Evolutionary conservation across 2,888 invertebrate species (phyloP).

Genomic region (Melieria crassipennis): DNA sequence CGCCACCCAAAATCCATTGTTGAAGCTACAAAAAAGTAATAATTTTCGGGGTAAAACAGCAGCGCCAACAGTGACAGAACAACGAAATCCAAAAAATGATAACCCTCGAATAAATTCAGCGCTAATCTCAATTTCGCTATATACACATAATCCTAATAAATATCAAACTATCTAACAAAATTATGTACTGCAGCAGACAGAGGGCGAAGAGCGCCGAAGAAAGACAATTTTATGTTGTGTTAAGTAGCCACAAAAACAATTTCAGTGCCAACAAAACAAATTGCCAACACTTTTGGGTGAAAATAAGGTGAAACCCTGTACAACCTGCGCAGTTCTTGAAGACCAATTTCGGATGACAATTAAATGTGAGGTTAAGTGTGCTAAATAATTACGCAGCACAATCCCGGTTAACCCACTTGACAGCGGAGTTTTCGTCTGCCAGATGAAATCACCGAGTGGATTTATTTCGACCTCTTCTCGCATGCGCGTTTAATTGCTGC

Average conservation of each 20-base stretch:
- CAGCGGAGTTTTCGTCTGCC: too few relatives aligned
- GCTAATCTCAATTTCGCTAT: slow-evolving; percentile 9
- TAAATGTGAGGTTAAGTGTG: too few relatives aligned
- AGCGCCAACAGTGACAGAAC: too few relatives aligned
- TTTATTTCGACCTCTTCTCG: not conserved
- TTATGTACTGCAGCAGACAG: not conserved
- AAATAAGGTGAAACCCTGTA: not conserved
- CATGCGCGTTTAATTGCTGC: not conserved
- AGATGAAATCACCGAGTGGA: slow-evolving; percentile 4
- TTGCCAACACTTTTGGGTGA: slow-evolving; percentile 1
- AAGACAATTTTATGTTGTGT: slow-evolving; percentile 13
- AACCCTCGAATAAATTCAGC: not conserved
- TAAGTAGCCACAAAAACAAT: slow-evolving; percentile 18
- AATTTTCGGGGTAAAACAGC: too few relatives aligned
- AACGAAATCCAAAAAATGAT: too few relatives aligned
- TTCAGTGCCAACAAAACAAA: slow-evolving; percentile 22
- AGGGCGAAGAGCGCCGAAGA: not conserved
- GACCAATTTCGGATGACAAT: too few relatives aligned
- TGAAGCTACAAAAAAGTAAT: too few relatives aligned
- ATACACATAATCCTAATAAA: slow-evolving; percentile 15
- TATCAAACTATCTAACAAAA: slow-evolving; percentile 12
- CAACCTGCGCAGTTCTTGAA: too few relatives aligned
- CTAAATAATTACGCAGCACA: too few relatives aligned
- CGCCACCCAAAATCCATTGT: too few relatives aligned
- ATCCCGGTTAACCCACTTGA: too few relatives aligned